Conservation (phyloP, 2,888 invertebrate species). For the Allolobophora icterica region DNA sequence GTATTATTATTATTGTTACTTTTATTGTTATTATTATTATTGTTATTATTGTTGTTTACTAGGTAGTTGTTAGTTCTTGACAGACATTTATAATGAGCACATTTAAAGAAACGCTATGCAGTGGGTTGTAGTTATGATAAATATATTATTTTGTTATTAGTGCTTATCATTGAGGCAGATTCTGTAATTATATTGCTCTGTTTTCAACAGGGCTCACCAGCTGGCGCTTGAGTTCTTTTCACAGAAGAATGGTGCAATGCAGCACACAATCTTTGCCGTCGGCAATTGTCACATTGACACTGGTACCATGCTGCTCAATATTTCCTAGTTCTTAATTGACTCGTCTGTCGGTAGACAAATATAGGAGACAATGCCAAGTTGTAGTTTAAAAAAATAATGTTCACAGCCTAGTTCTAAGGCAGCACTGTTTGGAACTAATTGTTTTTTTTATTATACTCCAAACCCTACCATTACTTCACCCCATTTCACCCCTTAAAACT, state of each 20-base stretch:
- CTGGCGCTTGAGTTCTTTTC: conserved; percentile 64
- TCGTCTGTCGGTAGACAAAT: not conserved
- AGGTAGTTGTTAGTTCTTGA: no score
- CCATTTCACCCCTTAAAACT: not conserved
- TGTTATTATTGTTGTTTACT: no score
- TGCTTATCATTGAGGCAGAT: not conserved
- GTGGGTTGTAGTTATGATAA: not conserved
- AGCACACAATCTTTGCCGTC: conserved; percentile 66
- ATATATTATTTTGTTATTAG: not conserved
- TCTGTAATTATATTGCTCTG: not conserved
- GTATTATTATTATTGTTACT: no score
- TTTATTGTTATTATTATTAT: no score
- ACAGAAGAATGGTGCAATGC: conserved; percentile 65
- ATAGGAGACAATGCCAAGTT: not conserved
- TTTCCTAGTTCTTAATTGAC: not conserved
- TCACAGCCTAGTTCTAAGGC: not conserved
- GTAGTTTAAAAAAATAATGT: not conserved
- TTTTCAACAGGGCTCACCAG: conserved; percentile 56
- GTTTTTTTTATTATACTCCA: not conserved
- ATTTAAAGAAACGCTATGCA: not conserved
- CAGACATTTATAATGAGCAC: not conserved
- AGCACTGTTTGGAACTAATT: not conserved
- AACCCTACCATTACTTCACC: not conserved
- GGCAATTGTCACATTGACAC: conserved; percentile 69
- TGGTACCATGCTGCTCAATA: conserved; percentile 38